A percentile compares a stretch with the other conserved stretches of the same genome.
Evolutionary conservation across 2,797 vertebrate genomes (phyloP).

Genomic region (Crenichthys baileyi): DNA sequence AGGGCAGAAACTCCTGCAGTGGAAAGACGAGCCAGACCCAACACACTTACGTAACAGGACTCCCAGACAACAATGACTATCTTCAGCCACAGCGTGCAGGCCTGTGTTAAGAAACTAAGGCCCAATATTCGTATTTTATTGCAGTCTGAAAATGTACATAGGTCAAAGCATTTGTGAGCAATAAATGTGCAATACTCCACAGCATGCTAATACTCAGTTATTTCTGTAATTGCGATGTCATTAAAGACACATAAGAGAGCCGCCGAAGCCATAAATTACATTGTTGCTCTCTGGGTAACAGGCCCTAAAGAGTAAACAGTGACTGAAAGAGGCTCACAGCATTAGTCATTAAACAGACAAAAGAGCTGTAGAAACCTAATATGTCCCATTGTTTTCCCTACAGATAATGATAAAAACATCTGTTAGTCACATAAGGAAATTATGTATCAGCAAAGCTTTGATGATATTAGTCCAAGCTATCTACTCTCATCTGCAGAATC

Average conservation of each 20-base stretch:
- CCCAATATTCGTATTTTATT: slow-evolving; percentile 13
- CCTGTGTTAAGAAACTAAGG: slow-evolving; percentile 14
- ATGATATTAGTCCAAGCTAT: slow-evolving; percentile 1
- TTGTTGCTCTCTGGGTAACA: slow-evolving; percentile 23
- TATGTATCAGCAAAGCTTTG: slow-evolving; percentile 11
- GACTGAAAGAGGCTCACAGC: slow-evolving; percentile 39
- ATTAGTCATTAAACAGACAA: slow-evolving; percentile 52
- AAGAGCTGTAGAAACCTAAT: slow-evolving; percentile 28
- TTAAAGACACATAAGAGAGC: slow-evolving; percentile 50
- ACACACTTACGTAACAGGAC: slow-evolving; percentile 48
- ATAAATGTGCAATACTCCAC: slow-evolving; percentile 25
- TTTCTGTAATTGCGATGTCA: slow-evolving; percentile 59
- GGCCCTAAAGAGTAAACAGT: slow-evolving; percentile 29
- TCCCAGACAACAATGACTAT: slow-evolving; percentile 29
- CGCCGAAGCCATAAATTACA: slow-evolving; percentile 47
- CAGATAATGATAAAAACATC: slow-evolving; percentile 31
- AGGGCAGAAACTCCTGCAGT: slow-evolving; percentile 58
- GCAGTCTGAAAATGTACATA: slow-evolving; percentile 31
- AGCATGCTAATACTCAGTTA: slow-evolving; percentile 40
- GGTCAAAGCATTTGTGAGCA: slow-evolving; percentile 39
- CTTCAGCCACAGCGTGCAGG: slow-evolving; percentile 32
- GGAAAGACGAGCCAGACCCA: slow-evolving; percentile 67
- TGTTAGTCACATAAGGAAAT: slow-evolving; percentile 15
- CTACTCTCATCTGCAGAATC: neutral
- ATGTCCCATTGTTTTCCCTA: slow-evolving; percentile 28